Conservation (phyloP, 2,113 vertebrate species). For the Oophaga pumilio region DNA sequence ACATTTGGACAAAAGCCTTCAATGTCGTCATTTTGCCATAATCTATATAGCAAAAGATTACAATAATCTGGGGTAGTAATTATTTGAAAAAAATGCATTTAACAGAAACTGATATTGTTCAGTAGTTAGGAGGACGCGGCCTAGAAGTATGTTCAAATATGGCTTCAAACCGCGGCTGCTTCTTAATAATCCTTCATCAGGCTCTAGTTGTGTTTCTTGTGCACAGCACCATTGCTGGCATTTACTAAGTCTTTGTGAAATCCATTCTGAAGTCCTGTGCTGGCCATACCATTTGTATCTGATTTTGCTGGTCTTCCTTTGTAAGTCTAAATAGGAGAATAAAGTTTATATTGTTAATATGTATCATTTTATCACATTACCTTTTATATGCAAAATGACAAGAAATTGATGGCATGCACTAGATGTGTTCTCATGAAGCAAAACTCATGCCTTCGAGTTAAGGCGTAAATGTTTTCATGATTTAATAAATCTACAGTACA, state of each 20-base stretch:
- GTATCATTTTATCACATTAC: neutral
- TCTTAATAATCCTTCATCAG: neutral
- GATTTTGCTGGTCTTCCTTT: conserved; percentile 70
- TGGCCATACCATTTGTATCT: conserved; percentile 58
- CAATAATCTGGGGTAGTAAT: conserved; percentile 62
- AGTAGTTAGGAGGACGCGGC: conserved; percentile 65
- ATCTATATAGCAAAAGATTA: conserved; percentile 66
- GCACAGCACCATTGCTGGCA: conserved; percentile 69
- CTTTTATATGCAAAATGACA: too few relatives aligned
- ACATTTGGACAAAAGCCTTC: conserved; percentile 57
- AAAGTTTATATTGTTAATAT: neutral
- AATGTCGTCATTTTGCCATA: conserved; percentile 62
- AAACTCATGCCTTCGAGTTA: too few relatives aligned
- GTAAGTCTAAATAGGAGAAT: conserved; percentile 73
- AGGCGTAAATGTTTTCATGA: too few relatives aligned
- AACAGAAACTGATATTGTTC: conserved; percentile 60
- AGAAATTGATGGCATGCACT: too few relatives aligned
- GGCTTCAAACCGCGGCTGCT: conserved; percentile 6
- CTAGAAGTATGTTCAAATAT: conserved; percentile 34
- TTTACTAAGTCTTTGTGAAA: conserved; percentile 73
- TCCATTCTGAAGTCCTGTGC: conserved; percentile 73
- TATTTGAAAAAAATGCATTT: conserved; percentile 28
- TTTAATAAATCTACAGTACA: too few relatives aligned
- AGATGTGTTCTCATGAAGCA: neutral
- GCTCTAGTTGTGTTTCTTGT: conserved; percentile 76